phyloP scores from a whole-genome alignment of 2,797 vertebrate species.

The Galago senegalensis region DNA sequence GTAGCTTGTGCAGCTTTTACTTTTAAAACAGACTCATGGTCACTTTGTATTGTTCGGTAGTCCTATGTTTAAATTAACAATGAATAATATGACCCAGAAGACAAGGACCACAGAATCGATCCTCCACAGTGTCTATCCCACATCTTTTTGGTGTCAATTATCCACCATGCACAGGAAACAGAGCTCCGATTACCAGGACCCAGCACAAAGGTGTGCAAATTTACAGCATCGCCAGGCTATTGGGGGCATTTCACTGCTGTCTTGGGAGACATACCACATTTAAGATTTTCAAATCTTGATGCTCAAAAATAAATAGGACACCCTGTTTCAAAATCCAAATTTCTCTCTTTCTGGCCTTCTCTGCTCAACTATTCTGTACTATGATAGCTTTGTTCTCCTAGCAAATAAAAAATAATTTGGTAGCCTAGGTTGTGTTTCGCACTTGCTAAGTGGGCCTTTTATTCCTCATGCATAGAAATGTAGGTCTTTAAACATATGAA shows the following conservation, averaged over 20 bases:
- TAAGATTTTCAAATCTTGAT: background rate
- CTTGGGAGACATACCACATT: background rate
- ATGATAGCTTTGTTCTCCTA: conserved; percentile 44
- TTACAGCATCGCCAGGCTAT: background rate
- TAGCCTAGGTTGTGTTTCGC: background rate
- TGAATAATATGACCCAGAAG: conserved; percentile 63
- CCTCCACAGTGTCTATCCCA: conserved; percentile 60
- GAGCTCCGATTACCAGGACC: conserved; percentile 40
- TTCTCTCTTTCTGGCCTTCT: conserved; percentile 2
- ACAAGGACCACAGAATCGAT: conserved; percentile 54
- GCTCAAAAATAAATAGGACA: background rate
- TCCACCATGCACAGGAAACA: conserved; percentile 59
- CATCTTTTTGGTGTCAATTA: conserved; percentile 73
- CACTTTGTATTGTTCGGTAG: conserved; percentile 75
- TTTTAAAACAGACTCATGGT: conserved; percentile 73
- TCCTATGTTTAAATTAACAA: conserved; percentile 74
- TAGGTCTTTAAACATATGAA: conserved; percentile 57
- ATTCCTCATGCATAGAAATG: conserved; percentile 62
- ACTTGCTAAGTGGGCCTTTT: conserved; percentile 8
- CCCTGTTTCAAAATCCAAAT: conserved; percentile 34
- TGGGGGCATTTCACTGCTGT: fast-evolving
- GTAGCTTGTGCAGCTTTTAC: conserved; percentile 83
- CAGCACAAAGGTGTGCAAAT: background rate
- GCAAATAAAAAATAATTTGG: conserved; percentile 15
- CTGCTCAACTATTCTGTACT: background rate